Base-by-base conservation (phyloP, 2,797 vertebrate species). In the Miichthys miiuy region DNA sequence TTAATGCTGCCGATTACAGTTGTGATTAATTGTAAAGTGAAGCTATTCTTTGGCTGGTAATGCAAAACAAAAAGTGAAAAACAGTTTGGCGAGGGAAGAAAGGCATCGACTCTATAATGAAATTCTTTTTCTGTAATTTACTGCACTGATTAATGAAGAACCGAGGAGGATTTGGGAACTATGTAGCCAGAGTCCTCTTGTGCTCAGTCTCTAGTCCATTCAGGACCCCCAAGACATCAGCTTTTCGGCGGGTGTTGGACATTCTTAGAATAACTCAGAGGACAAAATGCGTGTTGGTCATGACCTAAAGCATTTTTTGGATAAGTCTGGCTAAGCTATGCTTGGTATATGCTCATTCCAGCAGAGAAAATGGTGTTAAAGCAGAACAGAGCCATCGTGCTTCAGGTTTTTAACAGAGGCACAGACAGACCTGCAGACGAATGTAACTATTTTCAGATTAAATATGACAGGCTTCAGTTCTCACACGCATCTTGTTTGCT, bases 261-360 rank as follows among this genome's bases (percentile, higher is more conserved):
- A 88, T 90, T 90, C 61, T 83, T 87, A 20, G 61, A 84, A 90
- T 84, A 68, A 54, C 74, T 77, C 20, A 16, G 46, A 65, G 60
- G 47, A 80, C 57, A 73, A 73, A 69, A 9, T 63, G 21, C 52
- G 58, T 65, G 23, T 62, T 70, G 81, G 64, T 76, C 75, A 76
- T 38, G 70, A 72, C 64, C 62, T 57, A 41, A 78, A 80, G 63
- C 46, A 76, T 77, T 83, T 82, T 38, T 56, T 60, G 72, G 72
- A 60, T 79, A 87, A 80, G 66, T 63, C 73, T 8, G 7, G 65
- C 62, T 80, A 65, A 88, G 62, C 60, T 68, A 54, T 62, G 54
- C 21, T 50, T 56, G 51, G 66, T 87, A 58, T 80, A 79, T 55
- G 21, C 52, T 66, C 52, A 77, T 72, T 71, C 69, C 67, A 48